phyloP scores from a whole-genome alignment of 2,888 invertebrate genomes.

The Neocrepidodera transversa region DNA sequence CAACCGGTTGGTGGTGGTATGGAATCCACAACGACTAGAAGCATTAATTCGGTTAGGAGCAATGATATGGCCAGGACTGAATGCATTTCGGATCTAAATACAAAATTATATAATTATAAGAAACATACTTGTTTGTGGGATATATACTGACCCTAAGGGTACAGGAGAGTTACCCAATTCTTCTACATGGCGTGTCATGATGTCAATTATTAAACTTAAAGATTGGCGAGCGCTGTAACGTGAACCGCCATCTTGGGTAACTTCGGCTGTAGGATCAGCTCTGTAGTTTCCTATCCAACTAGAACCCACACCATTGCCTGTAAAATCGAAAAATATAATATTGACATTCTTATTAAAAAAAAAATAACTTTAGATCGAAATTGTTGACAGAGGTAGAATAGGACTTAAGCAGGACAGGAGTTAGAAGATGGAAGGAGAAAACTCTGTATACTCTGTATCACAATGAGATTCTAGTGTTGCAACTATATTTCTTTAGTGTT shows the following conservation, averaged over 20 bases:
- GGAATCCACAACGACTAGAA: constrained; percentile 61
- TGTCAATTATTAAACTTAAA: constrained; percentile 61
- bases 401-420: no score
- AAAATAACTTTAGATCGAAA: no score
- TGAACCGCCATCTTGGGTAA: constrained; percentile 54
- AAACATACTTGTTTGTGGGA: not conserved
- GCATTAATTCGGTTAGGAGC: constrained; percentile 61
- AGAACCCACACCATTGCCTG: constrained; percentile 28
- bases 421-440: no score
- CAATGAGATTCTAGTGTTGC: no score
- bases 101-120: constrained; percentile 32
- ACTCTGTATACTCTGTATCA: no score
- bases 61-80: constrained; percentile 60
- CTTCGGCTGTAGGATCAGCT: constrained; percentile 43
- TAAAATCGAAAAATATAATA: not conserved
- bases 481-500: no score
- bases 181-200: constrained; percentile 61
- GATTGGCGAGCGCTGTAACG: constrained; percentile 57
- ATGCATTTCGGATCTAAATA: constrained; percentile 46
- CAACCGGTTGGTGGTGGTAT: constrained; percentile 56
- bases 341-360: no score
- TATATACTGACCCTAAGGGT: constrained; percentile 24
- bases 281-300: constrained; percentile 37
- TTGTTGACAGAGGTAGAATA: no score
- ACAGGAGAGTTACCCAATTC: constrained; percentile 46